Conservation (phyloP, 1,140 invertebrate species). For the Uloborus diversus region DNA sequence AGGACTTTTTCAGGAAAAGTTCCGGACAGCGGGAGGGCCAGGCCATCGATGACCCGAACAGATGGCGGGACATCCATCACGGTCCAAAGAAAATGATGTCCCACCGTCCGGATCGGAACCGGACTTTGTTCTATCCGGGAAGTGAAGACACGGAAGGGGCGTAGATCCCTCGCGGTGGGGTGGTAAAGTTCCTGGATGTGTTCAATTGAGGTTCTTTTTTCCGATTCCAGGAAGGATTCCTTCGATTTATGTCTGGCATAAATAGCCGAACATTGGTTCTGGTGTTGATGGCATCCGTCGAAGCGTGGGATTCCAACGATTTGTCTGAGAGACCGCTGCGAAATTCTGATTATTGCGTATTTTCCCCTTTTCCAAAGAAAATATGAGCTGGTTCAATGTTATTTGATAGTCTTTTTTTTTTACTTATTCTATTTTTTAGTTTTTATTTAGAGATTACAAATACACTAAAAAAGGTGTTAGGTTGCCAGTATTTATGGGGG, state of each 20-base stretch:
- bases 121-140: not conserved
- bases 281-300: not conserved
- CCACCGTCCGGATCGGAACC: not conserved
- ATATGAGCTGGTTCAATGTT: no score
- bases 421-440: no score
- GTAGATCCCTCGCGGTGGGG: not conserved
- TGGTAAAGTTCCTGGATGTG: not conserved
- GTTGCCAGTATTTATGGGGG: no score
- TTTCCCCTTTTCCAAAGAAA: no score
- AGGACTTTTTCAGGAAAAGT: not conserved
- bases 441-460: no score
- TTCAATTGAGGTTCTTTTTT: no score
- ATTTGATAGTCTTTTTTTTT: no score
- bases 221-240: not conserved
- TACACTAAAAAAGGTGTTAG: no score
- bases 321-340: no score
- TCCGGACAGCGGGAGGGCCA: not conserved
- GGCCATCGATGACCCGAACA: not conserved
- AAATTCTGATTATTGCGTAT: no score
- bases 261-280: not conserved
- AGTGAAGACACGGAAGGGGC: constrained; percentile 10
- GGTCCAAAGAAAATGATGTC: not conserved
- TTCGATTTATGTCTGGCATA: constrained; percentile 4
- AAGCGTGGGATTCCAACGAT: no score
- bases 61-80: not conserved